phyloP scores from a whole-genome alignment of 2,888 invertebrate genomes.

The Papilio elwesi region DNA sequence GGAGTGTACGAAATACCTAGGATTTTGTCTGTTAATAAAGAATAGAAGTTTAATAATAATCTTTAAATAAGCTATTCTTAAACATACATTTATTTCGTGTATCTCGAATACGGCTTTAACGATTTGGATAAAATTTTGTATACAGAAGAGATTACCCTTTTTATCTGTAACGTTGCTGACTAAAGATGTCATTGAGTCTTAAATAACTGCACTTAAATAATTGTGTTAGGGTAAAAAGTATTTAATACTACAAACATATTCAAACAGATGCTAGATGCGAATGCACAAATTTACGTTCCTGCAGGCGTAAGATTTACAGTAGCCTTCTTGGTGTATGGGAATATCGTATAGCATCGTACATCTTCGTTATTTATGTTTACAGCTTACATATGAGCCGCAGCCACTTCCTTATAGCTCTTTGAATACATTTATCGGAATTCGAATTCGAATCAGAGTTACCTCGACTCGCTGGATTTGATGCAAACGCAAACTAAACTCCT shows the following conservation, averaged over 20 bases:
- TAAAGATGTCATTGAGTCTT: too few relatives aligned
- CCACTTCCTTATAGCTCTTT: conserved; percentile 74
- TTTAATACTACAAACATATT: background rate
- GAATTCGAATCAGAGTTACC: conserved; percentile 74
- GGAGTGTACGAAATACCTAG: too few relatives aligned
- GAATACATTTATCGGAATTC: conserved; percentile 82
- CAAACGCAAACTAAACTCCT: conserved; percentile 66
- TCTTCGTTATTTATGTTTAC: conserved; percentile 83
- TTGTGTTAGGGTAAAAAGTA: background rate
- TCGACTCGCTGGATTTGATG: conserved; percentile 75
- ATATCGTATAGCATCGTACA: conserved; percentile 79
- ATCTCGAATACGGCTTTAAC: too few relatives aligned
- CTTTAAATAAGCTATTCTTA: too few relatives aligned
- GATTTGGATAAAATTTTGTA: too few relatives aligned
- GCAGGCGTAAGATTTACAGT: conserved; percentile 74
- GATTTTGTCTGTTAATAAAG: too few relatives aligned
- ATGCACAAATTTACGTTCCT: conserved; percentile 73
- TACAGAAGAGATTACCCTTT: too few relatives aligned
- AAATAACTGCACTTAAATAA: too few relatives aligned
- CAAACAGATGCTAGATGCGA: conserved; percentile 39
- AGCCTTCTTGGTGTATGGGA: conserved; percentile 73
- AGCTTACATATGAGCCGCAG: conserved; percentile 73
- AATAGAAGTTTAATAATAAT: too few relatives aligned
- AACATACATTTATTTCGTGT: too few relatives aligned
- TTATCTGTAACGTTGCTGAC: too few relatives aligned